phyloP scores from a whole-genome alignment of 2,113 vertebrate species.

The Rallus limicola region DNA sequence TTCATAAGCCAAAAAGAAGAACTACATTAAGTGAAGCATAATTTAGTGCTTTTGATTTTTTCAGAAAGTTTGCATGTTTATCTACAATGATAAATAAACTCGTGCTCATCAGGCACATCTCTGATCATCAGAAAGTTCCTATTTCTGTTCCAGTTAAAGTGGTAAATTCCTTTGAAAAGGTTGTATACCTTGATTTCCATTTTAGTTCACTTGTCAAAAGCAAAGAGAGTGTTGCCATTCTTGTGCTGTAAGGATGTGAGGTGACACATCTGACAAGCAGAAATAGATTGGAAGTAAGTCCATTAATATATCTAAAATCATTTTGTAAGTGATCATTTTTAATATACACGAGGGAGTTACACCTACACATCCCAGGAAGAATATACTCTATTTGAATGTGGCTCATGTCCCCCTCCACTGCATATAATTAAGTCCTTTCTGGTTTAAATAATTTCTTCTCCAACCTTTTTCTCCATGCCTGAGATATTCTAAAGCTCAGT shows the following conservation, averaged over 20 bases:
- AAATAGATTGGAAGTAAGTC: conserved; percentile 64
- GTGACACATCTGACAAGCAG: conserved; percentile 65
- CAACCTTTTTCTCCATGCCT: not conserved
- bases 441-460: not conserved
- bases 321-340: conserved; percentile 66
- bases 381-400: conserved; percentile 10
- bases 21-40: not conserved
- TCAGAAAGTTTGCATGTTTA: not conserved
- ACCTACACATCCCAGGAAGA: conserved; percentile 46
- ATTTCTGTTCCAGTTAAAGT: not conserved
- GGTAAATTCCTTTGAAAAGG: conserved; percentile 30
- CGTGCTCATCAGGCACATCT: not conserved
- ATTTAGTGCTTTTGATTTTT: not conserved
- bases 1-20: not conserved
- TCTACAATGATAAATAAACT: not conserved
- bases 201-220: conserved; percentile 59
- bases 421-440: conserved; percentile 18
- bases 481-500: not conserved
- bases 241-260: conserved; percentile 48
- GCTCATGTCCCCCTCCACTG: conserved; percentile 13
- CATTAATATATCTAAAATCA: conserved; percentile 67
- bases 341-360: conserved; percentile 54
- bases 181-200: conserved; percentile 33
- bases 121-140: not conserved
- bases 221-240: conserved; percentile 49